Evolutionary conservation across 1,140 invertebrate species (phyloP), one percentile per base, ranked within the genome.

Genomic region (Phthorimaea operculella): DNA sequence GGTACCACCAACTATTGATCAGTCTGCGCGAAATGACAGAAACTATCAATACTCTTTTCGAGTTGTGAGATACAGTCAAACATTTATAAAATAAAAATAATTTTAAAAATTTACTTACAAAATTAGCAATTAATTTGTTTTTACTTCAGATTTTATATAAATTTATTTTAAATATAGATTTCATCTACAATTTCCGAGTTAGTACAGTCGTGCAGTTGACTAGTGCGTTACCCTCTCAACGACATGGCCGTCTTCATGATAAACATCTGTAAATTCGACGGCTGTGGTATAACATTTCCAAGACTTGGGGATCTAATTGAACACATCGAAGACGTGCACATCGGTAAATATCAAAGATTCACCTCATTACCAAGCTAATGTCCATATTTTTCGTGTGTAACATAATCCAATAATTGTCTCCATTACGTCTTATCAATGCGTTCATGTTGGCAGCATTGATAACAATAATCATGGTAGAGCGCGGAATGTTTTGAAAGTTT

Each of bases 211-310:
- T 66, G 56, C 51, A 57, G 52, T 72, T 84, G 81, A 82, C 75
- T 81, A 73, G 74, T 80, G 58, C 56, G 74, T 72, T 70, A 74
- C 66, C 71, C 68, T 71, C 54, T 70, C 68, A 70, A 64, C 73
- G 87, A 87, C 84, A 94, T 94, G 93, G 93, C 93, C 83, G 92
- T 94, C 86, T 94, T 94, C 88, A 89, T 94, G 87, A 87, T 93
- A 79, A 94, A 95, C 88, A 90, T 91, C 84, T 94, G 93, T 88
- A 94, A 93, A 90, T 95, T 92, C 86, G 91, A 92, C 88, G 90
- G 90, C 83, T 95, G 93, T 88, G 92, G 91, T 70, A 88, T 93
- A 67, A 93, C 89, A 66, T 95, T 93, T 90, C 88, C 91, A 74
- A 92, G 88, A 86, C 87, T 94, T 78, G 86, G 87, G 63, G 92